Conservation (phyloP, 1,140 invertebrate genomes). For the Aricia agestis region DNA sequence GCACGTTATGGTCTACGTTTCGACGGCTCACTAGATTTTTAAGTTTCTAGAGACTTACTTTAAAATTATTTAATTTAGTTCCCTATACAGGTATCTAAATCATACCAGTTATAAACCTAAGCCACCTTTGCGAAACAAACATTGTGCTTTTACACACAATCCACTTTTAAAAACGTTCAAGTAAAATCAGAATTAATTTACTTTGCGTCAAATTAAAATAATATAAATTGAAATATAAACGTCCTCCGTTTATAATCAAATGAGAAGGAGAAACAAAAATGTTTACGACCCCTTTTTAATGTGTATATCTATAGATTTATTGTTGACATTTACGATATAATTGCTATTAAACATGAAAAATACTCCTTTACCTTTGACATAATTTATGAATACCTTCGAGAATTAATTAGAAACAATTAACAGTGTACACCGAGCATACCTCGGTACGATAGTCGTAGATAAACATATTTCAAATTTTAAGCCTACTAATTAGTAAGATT, state of each 20-base stretch:
- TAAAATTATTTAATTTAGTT: too few species aligned
- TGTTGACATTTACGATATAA: conserved; percentile 11
- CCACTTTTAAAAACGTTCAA: too few species aligned
- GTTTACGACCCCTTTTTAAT: not conserved
- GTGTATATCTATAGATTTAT: conserved; percentile 2
- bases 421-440: not conserved
- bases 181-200: not conserved
- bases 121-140: too few species aligned
- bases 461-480: not conserved
- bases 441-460: not conserved
- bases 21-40: too few species aligned
- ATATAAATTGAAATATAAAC: not conserved
- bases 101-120: too few species aligned
- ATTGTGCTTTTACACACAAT: too few species aligned
- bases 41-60: too few species aligned
- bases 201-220: not conserved
- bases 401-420: not conserved
- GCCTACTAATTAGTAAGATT: not conserved
- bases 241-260: not conserved
- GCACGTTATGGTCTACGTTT: too few species aligned
- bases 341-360: conserved; percentile 1
- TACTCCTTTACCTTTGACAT: not conserved
- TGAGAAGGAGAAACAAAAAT: not conserved
- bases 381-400: not conserved
- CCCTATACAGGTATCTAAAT: too few species aligned